These are phyloP conservation scores for Zoroaster sp. DNA, from an alignment of 53 echinoderm and acorn worm genomes.

Conservation along the genomic window DNA sequence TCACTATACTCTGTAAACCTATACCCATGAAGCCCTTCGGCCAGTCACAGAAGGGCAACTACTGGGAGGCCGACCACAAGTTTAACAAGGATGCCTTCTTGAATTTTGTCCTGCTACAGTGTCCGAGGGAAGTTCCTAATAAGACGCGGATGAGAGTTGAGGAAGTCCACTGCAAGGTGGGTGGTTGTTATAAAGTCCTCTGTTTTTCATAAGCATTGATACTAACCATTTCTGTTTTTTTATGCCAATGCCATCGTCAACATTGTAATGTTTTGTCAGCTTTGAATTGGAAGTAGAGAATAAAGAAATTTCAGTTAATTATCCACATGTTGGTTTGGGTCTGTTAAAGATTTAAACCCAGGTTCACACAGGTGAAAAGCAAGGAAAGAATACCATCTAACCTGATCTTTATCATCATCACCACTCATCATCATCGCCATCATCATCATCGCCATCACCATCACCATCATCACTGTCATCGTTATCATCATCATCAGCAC, in stretches of 20 bases:
- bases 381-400: too few relatives aligned
- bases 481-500: too few relatives aligned
- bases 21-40: conserved; percentile 11
- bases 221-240: neutral
- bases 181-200: neutral
- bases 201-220: neutral
- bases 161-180: conserved; percentile 58
- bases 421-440: too few relatives aligned
- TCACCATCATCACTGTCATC: too few relatives aligned
- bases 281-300: neutral
- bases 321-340: too few relatives aligned
- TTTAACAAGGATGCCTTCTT: conserved; percentile 14
- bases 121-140: conserved; percentile 63
- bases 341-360: too few relatives aligned
- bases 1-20: conserved; percentile 26
- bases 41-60: conserved; percentile 6
- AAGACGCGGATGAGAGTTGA: conserved; percentile 47
- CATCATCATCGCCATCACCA: too few relatives aligned
- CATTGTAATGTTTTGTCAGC: neutral
- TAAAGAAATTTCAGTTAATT: too few relatives aligned
- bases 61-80: conserved; percentile 14
- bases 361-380: too few relatives aligned
- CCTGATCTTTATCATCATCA: too few relatives aligned
- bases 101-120: conserved; percentile 75
- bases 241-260: too few relatives aligned